A percentile compares a stretch with the other conserved stretches of the same genome.
Evolutionary conservation across 2,113 vertebrate species (phyloP).

Genomic region (Cyprinodon brontotheroides): DNA sequence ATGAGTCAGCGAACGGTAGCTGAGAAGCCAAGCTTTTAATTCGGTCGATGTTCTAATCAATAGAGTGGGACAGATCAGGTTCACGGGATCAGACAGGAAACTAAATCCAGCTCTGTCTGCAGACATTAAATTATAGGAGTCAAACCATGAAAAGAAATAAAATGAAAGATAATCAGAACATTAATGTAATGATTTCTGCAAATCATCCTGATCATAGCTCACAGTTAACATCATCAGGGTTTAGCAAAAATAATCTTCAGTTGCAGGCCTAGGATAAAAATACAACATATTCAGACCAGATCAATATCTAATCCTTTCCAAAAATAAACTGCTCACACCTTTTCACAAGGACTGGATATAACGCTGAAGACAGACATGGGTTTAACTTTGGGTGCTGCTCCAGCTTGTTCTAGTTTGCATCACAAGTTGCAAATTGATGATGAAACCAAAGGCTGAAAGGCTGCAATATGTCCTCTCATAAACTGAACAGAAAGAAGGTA

Average conservation of each 20-base stretch:
- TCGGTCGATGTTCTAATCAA: constrained; percentile 20
- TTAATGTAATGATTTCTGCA: not conserved
- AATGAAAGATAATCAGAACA: not conserved
- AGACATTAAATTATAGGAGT: not conserved
- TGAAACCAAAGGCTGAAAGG: not conserved
- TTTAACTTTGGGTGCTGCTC: not conserved
- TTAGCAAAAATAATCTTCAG: too few species aligned
- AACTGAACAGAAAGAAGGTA: not conserved
- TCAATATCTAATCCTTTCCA: not conserved
- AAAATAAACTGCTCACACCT: not conserved
- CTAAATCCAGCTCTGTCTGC: not conserved
- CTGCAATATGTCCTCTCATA: not conserved
- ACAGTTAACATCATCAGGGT: not conserved
- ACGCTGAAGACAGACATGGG: not conserved
- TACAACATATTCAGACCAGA: not conserved
- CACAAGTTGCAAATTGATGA: not conserved
- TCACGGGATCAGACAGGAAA: constrained; percentile 13
- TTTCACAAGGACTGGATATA: not conserved
- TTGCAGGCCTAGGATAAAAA: not conserved
- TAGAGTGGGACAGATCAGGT: not conserved
- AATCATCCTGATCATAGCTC: not conserved
- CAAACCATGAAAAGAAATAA: not conserved
- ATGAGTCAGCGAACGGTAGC: constrained; percentile 24
- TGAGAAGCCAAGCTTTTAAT: not conserved
- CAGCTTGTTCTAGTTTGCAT: not conserved